Conservation (phyloP, 2,113 vertebrate genomes). For the Callospermophilus lateralis region DNA sequence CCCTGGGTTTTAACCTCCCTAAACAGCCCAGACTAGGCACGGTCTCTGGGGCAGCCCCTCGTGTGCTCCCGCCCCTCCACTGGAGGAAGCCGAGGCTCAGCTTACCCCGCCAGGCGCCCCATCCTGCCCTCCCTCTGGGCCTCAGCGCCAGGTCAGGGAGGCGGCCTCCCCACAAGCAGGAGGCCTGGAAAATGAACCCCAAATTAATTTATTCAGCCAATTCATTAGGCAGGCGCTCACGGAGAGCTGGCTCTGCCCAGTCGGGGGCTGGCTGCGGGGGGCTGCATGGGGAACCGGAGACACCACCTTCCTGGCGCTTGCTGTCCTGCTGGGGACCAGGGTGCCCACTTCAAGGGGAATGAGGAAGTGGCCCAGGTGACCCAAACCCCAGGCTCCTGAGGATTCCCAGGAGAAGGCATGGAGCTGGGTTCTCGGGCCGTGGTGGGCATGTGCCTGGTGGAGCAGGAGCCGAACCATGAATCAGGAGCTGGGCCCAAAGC, state of each 20-base stretch:
- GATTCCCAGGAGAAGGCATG: not conserved
- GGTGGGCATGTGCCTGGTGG: too few species aligned
- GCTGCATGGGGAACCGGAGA: accelerated
- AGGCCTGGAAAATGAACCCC: constrained; percentile 27
- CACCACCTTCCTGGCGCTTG: accelerated
- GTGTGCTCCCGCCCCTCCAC: constrained; percentile 73
- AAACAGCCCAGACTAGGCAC: constrained; percentile 81
- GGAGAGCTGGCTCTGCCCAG: not conserved
- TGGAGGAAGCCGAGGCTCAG: constrained; percentile 82
- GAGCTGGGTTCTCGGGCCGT: not conserved
- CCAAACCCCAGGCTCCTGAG: not conserved
- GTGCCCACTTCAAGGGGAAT: accelerated
- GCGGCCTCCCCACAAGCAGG: not conserved
- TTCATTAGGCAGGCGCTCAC: not conserved
- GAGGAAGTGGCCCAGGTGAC: accelerated
- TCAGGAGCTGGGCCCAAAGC: too few species aligned
- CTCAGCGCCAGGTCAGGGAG: not conserved
- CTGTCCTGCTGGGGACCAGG: accelerated
- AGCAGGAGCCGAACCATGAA: not conserved
- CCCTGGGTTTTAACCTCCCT: constrained; percentile 85
- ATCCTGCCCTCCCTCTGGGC: not conserved
- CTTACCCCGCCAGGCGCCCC: constrained; percentile 70
- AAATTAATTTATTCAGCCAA: constrained; percentile 42
- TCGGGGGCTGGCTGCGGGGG: not conserved
- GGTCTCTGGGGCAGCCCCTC: constrained; percentile 82